Evolutionary conservation across 2,113 vertebrate species (phyloP), one percentile per base, ranked within the genome.

Genomic region (Zapornia atra): DNA sequence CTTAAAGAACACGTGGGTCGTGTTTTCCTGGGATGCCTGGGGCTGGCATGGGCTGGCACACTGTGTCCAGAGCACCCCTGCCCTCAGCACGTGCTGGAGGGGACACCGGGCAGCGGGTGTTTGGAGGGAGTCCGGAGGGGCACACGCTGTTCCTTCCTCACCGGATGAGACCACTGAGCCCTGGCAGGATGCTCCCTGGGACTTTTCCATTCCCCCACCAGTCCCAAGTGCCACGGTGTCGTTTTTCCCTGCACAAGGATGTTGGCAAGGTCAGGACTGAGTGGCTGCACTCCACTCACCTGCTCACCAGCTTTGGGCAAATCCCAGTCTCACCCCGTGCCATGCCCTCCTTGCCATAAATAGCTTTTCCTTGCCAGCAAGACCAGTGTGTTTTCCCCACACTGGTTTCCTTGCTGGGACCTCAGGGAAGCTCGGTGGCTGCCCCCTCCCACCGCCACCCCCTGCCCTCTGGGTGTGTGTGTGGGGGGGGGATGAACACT

Each of bases 101-200:
- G 57, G 48, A 15, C 10, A 2, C 26, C 5, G 2, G 7, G 46
- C 22, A 21, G 44, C 2, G 29, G 33, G n/a, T 33, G 34, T 51
- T 56, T 21, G 31, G 31, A 13, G 19, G n/a, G 50, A 42, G 10
- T 1, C 25, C 0, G 11, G 38, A 34, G 8, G 57, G 46, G 19
- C 64, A 94, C 15, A 3, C 0, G 0, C 22, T 94, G 92, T 88
- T 88, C 94, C 77, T 81, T 79, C 20, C n/a, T 36, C 5, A 0
- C 42, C 14, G 75, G 48, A 69, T 53, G 86, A 68, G 40, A 79
- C 68, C 42, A 25, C 0, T 26, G 2, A 1, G 61, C 4, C 65
- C 81, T 91, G 93, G 93, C 95, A 91, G 73, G 83, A 59, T 78
- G 2, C 25, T 72, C 81, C 15, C 31, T 65, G 87, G 92, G 95